A percentile compares a stretch with the other conserved stretches of the same genome.
phyloP scores from a whole-genome alignment of 1,140 invertebrate genomes.

The Aphaenogaster ashmeadi region DNA sequence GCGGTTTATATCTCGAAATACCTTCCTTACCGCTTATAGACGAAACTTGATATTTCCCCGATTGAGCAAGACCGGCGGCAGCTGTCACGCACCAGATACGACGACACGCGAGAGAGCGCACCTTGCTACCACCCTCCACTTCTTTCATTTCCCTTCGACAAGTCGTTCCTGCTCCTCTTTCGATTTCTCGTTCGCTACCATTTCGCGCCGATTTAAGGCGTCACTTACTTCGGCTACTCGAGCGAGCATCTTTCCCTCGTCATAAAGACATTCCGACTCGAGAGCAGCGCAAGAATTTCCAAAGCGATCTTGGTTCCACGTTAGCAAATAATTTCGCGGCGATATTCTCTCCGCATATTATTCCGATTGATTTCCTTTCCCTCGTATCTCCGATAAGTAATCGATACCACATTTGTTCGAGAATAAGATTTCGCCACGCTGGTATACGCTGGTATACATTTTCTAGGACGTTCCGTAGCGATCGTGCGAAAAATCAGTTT shows the following conservation, averaged over 20 bases:
- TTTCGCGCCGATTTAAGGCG: conserved; percentile 4
- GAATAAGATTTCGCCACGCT: not conserved
- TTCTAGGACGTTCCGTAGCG: not conserved
- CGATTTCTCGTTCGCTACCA: conserved; percentile 29
- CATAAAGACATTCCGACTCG: not conserved
- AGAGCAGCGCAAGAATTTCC: conserved; percentile 1
- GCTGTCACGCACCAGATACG: conserved; percentile 82
- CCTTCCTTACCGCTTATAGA: conserved; percentile 33
- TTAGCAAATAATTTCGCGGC: not conserved
- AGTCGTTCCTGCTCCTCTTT: conserved; percentile 59
- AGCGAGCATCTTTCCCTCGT: conserved; percentile 3
- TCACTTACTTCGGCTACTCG: conserved; percentile 34
- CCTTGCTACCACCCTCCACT: conserved; percentile 56
- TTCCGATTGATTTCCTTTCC: not conserved
- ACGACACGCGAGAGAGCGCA: conserved; percentile 64
- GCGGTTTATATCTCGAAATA: conserved; percentile 68
- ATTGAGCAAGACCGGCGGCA: conserved; percentile 80
- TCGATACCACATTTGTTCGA: not conserved
- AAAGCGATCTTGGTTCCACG: not conserved
- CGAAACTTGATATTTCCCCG: conserved; percentile 84
- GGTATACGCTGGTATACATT: not conserved
- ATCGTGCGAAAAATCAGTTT: conserved; percentile 18
- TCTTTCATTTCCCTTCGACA: conserved; percentile 79
- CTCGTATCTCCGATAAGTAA: not conserved
- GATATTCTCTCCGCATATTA: not conserved